Base-by-base conservation (phyloP, 2,888 invertebrate species). In the Halictus quadricinctus region DNA sequence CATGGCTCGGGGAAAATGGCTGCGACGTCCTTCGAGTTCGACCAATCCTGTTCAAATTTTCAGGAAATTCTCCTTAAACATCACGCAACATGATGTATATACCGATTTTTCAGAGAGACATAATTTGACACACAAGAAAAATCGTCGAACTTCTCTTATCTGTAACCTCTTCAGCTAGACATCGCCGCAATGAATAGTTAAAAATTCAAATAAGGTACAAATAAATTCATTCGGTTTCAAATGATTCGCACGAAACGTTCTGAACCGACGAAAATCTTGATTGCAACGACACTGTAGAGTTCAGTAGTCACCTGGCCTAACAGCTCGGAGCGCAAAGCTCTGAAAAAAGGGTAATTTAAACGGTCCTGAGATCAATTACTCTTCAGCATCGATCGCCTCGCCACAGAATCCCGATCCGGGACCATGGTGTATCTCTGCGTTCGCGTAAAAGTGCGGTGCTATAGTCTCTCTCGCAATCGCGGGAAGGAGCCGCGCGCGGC, bases 171-270 rank as follows among this genome's bases (percentile, higher is more conserved):
- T 8, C 43, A 43, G 43, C 43, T 43, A 46, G 46, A 13, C 46
- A 46, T 13, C 46, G 13, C 13, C 3, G 3, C 46, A 46, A 46
- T 3, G n/a, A 10, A 54, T 54, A 1, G 10, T 10, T 21, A 54
- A 54, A 21, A 21, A 54, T n/a, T 0, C 3, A 54, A 2, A 8
- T 2, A 21, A 8, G 3, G 8, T 21, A 21, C 8, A 10, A 18
- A n/a, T 1, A 10, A n/a, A n/a, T 54, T 1, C 54, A n/a, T 21
- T 54, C 8, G 10, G 8, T 21, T 54, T 10, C 21, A 54, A 18
- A 7, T 2, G 6, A 1, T 18, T 18, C 18, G 1, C 50, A 1
- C 21, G 0, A 2, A 2, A 21, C 2, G 8, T 8, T 8, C 2
- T 0, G 54, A 54, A 54, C 8, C 54, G 21, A 21, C 21, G 8